Evolutionary conservation across 2,888 invertebrate genomes (phyloP).

Genomic region (Morinoia aosen): DNA sequence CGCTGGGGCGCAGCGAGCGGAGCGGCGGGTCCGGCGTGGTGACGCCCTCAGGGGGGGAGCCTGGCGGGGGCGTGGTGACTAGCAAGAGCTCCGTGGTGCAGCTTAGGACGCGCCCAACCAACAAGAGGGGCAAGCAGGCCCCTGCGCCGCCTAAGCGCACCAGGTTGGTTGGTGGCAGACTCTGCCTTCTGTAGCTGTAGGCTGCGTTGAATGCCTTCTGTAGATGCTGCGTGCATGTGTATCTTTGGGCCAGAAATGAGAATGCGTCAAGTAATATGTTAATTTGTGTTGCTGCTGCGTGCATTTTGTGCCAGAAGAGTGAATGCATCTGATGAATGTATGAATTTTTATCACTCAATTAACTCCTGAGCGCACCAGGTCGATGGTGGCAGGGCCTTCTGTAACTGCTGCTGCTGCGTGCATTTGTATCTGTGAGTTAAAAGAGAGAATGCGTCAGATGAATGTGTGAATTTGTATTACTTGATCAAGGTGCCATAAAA

Average conservation of each 20-base stretch:
- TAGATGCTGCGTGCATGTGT: neutral
- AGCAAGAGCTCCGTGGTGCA: slow-evolving; percentile 81
- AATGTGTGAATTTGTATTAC: too few relatives aligned
- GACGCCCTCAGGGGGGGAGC: slow-evolving; percentile 75
- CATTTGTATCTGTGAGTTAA: too few relatives aligned
- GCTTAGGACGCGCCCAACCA: slow-evolving; percentile 76
- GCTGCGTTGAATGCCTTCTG: slow-evolving; percentile 47
- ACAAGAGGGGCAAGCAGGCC: slow-evolving; percentile 88
- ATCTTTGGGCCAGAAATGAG: neutral
- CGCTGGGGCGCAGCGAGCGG: slow-evolving; percentile 78
- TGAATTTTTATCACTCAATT: too few relatives aligned
- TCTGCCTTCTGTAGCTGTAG: neutral
- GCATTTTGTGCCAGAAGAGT: too few relatives aligned
- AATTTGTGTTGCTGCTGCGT: too few relatives aligned
- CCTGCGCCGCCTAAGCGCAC: slow-evolving; percentile 96
- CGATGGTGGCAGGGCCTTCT: too few relatives aligned
- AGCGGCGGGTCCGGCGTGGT: slow-evolving; percentile 74
- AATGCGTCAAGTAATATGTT: neutral
- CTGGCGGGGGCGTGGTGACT: slow-evolving; percentile 75
- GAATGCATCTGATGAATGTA: too few relatives aligned
- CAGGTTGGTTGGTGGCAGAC: slow-evolving; percentile 76
- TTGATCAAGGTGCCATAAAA: too few relatives aligned
- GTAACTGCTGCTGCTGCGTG: too few relatives aligned
- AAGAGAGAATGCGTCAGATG: too few relatives aligned
- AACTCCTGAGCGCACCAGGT: too few relatives aligned